Percentiles rank a stretch among this genome's conserved stretches.
phyloP scores from a whole-genome alignment of 2,113 vertebrate species.

The Delphinapterus leucas region DNA sequence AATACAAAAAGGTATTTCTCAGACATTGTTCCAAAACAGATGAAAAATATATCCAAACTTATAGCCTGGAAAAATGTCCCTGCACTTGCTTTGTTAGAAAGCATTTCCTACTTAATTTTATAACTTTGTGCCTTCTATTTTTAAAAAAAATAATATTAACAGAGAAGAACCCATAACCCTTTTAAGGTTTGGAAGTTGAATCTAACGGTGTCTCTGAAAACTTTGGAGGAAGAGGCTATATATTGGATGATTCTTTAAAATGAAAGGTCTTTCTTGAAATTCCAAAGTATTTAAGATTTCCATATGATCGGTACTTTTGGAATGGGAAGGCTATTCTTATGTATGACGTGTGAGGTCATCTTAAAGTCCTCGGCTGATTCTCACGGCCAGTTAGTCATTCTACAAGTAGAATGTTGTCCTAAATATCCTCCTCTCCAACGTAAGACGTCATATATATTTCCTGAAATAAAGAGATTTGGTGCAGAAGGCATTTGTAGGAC shows the following conservation, averaged over 20 bases:
- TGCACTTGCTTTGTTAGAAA: not conserved
- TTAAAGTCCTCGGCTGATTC: too few relatives aligned
- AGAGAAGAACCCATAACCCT: not conserved
- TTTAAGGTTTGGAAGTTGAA: not conserved
- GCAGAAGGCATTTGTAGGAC: not conserved
- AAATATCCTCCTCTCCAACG: accelerated
- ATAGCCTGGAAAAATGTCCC: not conserved
- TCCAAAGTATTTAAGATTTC: not conserved
- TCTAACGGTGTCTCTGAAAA: not conserved
- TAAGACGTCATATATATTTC: not conserved
- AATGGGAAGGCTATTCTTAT: not conserved
- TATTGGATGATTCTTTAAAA: not conserved
- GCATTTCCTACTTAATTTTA: not conserved
- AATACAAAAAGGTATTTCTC: not conserved
- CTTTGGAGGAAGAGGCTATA: not conserved
- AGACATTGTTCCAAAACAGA: not conserved
- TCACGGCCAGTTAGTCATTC: accelerated
- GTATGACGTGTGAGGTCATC: accelerated
- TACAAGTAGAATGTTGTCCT: not conserved
- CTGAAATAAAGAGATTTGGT: not conserved
- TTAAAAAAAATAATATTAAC: not conserved
- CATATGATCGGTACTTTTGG: accelerated
- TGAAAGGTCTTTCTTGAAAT: not conserved
- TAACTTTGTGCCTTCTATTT: not conserved
- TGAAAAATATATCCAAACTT: not conserved